These are phyloP conservation scores for Meteorus sp. DNA, from an alignment of 1,140 invertebrate species.

Conservation along the genomic window DNA sequence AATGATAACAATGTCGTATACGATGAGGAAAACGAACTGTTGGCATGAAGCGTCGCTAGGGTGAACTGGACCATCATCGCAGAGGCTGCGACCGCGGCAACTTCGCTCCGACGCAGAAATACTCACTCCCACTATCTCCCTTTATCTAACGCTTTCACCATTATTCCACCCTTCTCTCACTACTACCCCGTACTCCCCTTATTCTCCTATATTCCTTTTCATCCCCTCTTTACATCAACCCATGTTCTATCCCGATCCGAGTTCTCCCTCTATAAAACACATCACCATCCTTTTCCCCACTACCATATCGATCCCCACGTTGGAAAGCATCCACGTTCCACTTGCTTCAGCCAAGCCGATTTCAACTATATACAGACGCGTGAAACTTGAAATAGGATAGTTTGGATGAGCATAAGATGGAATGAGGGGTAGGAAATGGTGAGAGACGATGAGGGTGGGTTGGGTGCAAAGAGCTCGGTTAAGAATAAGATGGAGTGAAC, in stretches of 20 bases:
- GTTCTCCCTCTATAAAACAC: slow-evolving; percentile 1
- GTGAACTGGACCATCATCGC: slow-evolving; percentile 27
- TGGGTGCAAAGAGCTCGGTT: too few relatives aligned
- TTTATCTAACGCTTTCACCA: neutral
- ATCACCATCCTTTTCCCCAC: slow-evolving; percentile 17
- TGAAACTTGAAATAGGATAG: slow-evolving; percentile 16
- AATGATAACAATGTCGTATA: neutral
- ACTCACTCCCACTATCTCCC: slow-evolving; percentile 9
- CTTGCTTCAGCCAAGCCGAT: slow-evolving; percentile 25
- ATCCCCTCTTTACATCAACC: slow-evolving; percentile 20
- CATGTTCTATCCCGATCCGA: slow-evolving; percentile 22
- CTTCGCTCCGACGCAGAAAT: slow-evolving; percentile 31
- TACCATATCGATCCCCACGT: slow-evolving; percentile 27
- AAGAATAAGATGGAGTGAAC: neutral
- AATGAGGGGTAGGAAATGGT: neutral
- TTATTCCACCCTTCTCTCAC: neutral
- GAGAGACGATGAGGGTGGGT: neutral
- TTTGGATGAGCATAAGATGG: neutral
- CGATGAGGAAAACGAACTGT: slow-evolving; percentile 4
- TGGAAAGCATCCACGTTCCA: slow-evolving; percentile 20
- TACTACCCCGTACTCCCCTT: too few relatives aligned
- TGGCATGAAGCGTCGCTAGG: slow-evolving; percentile 12
- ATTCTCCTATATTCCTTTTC: slow-evolving; percentile 11
- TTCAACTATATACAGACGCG: slow-evolving; percentile 18
- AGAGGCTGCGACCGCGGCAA: slow-evolving; percentile 24